Evolutionary conservation across 2,888 invertebrate genomes (phyloP), one percentile per base, ranked within the genome.

Genomic region (Sthenelais limicola): DNA sequence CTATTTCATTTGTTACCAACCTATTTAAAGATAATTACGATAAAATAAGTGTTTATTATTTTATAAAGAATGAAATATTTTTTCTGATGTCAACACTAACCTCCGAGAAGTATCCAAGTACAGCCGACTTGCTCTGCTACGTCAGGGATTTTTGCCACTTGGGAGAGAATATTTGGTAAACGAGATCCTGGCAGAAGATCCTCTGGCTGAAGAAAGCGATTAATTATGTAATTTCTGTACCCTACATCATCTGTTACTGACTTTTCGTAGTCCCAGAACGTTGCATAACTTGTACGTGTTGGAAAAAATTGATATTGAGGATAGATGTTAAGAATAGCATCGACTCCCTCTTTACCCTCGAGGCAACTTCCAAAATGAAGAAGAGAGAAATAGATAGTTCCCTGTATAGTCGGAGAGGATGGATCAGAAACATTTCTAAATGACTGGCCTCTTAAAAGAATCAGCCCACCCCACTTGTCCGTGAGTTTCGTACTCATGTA

Each of bases 201-300:
- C 21, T 35, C 15, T 15, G 38, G 35, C 38, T 38, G 62, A 12
- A 62, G 18, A 18, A 62, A 62, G 1, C 74, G 68, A 47, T 76
- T 77, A 28, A 52, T 54, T 9, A 77, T 33, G 51, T 73, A 72
- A 5, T 35, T 51, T 7, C 71, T 52, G 52, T 68, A 74, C n/a
- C 49, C 72, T 18, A 49, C 26, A 15, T 58, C 48, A 33, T 78
- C 78, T 24, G 58, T 74, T 15, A 68, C 38, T 7, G 66, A 52
- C 15, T 73, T 71, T 35, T 75, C 73, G 49, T 77, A 79, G 15
- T 79, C 75, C 56, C 75, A 71, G 67, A 77, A 79, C 0, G 75
- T 66, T 12, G 75, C 47, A 18, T 62, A 32, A 35, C 77, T 75
- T 3, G 21, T 35, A 32, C 68, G 73, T 5, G 1, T 18, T 24